These are phyloP conservation scores for Rhinogobio ventralis DNA, from an alignment of 2,797 vertebrate genomes.

Conservation along the genomic window DNA sequence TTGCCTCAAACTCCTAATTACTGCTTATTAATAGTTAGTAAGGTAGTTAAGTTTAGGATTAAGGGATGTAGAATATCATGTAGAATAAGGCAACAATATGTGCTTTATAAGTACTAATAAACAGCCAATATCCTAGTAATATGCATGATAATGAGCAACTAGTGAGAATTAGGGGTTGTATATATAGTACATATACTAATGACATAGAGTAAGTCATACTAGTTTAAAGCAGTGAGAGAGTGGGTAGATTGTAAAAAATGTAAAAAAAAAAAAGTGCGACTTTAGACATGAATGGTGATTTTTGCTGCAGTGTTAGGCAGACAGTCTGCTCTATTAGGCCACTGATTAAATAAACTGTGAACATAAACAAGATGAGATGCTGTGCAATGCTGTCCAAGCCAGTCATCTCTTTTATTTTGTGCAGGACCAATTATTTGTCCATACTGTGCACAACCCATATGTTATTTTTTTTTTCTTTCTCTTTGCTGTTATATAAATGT, in stretches of 20 bases:
- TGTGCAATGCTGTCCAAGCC: not conserved
- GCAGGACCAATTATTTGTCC: conserved; percentile 21
- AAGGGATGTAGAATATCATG: too few species aligned
- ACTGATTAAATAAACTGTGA: conserved; percentile 17
- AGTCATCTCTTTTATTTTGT: conserved; percentile 12
- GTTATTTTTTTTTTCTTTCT: not conserved
- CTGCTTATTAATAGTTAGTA: too few species aligned
- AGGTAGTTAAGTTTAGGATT: too few species aligned
- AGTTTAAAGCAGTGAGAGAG: not conserved
- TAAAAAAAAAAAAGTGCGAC: not conserved
- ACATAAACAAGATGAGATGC: not conserved
- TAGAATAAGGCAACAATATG: too few species aligned
- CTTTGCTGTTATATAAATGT: conserved; percentile 22
- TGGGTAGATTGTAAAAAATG: not conserved
- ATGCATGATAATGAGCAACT: too few species aligned
- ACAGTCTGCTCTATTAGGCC: not conserved
- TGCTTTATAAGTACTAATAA: too few species aligned
- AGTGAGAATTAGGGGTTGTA: too few species aligned
- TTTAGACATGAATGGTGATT: not conserved
- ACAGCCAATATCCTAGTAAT: too few species aligned
- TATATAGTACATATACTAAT: too few species aligned
- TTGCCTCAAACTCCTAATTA: too few species aligned
- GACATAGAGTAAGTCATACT: too few species aligned
- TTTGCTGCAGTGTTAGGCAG: not conserved
- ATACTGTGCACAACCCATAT: conserved; percentile 35